A percentile compares a stretch with the other conserved stretches of the same genome.
phyloP scores from a whole-genome alignment of 2,113 vertebrate species.

The Mormyrus iriodes region DNA sequence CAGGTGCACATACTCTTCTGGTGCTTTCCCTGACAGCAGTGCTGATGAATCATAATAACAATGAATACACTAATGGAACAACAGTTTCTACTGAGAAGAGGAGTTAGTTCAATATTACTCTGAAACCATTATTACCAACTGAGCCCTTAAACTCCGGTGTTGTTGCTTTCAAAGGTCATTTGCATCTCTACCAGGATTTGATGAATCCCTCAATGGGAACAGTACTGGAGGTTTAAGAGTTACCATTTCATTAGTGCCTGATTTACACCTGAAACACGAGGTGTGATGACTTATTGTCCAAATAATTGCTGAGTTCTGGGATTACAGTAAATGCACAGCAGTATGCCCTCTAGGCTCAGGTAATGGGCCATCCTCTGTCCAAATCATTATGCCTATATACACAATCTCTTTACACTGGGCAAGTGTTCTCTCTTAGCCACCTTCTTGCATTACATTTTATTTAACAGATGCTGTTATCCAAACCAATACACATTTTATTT shows the following conservation, averaged over 20 bases:
- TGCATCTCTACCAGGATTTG: not conserved
- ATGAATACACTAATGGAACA: not conserved
- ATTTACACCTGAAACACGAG: not conserved
- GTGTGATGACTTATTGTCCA: not conserved
- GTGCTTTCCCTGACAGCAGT: not conserved
- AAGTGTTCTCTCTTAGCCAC: not conserved
- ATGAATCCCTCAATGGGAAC: not conserved
- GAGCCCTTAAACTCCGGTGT: not conserved
- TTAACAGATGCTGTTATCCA: not conserved
- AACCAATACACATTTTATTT: not conserved
- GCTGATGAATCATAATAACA: not conserved
- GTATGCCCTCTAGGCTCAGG: not conserved
- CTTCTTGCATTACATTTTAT: not conserved
- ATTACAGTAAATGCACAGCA: not conserved
- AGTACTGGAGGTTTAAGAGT: not conserved
- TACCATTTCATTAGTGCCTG: not conserved
- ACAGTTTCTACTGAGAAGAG: not conserved
- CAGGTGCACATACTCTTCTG: not conserved
- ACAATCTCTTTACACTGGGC: not conserved
- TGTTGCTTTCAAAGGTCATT: not conserved
- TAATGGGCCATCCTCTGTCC: not conserved
- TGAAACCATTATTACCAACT: not conserved
- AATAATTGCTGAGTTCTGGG: not conserved
- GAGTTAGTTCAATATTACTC: not conserved
- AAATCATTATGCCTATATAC: not conserved